Percentiles rank a stretch among this genome's conserved stretches.
phyloP scores from a whole-genome alignment of 2,113 vertebrate species.

The Ibidorhyncha struthersii region DNA sequence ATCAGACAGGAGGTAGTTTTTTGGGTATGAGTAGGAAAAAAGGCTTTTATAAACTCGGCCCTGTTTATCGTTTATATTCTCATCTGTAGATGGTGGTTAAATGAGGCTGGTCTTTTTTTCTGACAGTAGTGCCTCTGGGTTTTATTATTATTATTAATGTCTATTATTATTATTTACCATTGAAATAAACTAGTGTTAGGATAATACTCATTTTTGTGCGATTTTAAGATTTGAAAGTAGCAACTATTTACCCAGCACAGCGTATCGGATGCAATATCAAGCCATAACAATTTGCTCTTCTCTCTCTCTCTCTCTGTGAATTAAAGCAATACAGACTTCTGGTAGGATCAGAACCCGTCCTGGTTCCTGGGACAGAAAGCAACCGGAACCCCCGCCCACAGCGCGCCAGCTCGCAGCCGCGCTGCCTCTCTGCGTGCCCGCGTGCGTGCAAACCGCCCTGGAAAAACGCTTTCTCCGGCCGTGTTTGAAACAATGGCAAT shows the following conservation, averaged over 20 bases:
- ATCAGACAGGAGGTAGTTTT: not conserved
- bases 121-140: not conserved
- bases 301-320: not conserved
- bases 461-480: not conserved
- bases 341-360: not conserved
- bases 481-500: fast-evolving
- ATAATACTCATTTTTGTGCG: not conserved
- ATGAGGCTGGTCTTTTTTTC: not conserved
- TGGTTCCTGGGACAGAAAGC: not conserved
- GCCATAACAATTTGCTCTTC: not conserved
- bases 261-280: not conserved
- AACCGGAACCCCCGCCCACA: no score
- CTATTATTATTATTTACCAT: not conserved
- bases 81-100: not conserved
- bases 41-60: not conserved
- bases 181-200: not conserved
- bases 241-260: not conserved
- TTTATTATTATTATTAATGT: not conserved
- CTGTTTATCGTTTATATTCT: not conserved
- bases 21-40: not conserved
- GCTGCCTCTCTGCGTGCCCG: fast-evolving
- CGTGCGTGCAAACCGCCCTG: fast-evolving
- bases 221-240: not conserved
- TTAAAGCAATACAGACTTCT: not conserved
- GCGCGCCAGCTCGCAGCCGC: fast-evolving